Conservation (phyloP, 2,888 invertebrate species). For the Leucophora obtusa region DNA sequence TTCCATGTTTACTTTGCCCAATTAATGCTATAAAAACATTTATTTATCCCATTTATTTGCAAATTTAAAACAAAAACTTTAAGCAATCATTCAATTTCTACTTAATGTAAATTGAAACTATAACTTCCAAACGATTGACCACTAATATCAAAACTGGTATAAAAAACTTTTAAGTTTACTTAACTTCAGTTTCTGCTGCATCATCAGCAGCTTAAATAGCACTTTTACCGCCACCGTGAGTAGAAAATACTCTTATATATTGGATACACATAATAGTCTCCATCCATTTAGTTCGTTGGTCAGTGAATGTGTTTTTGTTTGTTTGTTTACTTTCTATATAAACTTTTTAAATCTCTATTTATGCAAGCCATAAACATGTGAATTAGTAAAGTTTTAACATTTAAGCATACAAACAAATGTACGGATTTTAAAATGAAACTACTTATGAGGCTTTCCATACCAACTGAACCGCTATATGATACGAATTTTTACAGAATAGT, state of each 20-base stretch:
- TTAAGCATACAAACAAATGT: not conserved
- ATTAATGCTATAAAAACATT: too few relatives aligned
- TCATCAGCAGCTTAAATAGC: conserved; percentile 16
- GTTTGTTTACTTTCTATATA: conserved; percentile 28
- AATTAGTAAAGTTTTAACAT: conserved; percentile 30
- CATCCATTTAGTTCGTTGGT: not conserved
- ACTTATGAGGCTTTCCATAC: not conserved
- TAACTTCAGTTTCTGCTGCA: conserved; percentile 37
- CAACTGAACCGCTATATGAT: too few relatives aligned
- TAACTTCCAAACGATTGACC: conserved; percentile 57
- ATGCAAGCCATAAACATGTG: conserved; percentile 33
- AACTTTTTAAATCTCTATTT: conserved; percentile 27
- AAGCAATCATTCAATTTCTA: conserved; percentile 23
- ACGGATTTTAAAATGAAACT: conserved; percentile 3
- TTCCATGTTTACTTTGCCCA: too few relatives aligned
- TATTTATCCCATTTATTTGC: too few relatives aligned
- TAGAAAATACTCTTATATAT: conserved; percentile 4
- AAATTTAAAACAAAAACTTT: conserved; percentile 8
- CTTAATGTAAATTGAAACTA: conserved; percentile 48
- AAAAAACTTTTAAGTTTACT: conserved; percentile 25
- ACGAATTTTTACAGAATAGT: too few relatives aligned
- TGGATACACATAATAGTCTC: not conserved
- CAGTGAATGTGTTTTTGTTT: not conserved
- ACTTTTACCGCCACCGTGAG: not conserved
- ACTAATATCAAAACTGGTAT: conserved; percentile 25